Percentiles rank a stretch among this genome's conserved stretches.
Evolutionary conservation across 1,140 invertebrate genomes (phyloP).

Genomic region (Luehdorfia chinensis): DNA sequence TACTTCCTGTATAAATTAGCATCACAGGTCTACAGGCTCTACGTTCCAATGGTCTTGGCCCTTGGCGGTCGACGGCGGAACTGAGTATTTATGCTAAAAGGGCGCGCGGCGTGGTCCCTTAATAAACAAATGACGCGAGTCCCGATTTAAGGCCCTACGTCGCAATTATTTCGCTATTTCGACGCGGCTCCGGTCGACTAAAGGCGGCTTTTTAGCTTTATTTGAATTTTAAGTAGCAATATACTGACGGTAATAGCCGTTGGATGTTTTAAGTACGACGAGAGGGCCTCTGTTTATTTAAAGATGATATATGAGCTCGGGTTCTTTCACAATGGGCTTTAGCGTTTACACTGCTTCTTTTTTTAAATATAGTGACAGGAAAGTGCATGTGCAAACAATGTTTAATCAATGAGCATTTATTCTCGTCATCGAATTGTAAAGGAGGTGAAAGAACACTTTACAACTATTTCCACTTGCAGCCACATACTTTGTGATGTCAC

Average conservation of each 20-base stretch:
- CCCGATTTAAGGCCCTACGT: constrained; percentile 49
- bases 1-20: too few species aligned
- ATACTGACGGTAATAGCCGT: constrained; percentile 23
- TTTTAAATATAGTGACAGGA: too few species aligned
- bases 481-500: too few species aligned
- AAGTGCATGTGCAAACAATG: neutral
- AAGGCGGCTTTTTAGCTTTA: constrained; percentile 50
- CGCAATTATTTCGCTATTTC: constrained; percentile 66
- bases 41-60: neutral
- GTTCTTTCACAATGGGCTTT: neutral
- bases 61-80: neutral
- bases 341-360: neutral
- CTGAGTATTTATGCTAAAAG: constrained; percentile 58
- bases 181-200: constrained; percentile 32
- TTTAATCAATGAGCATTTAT: neutral
- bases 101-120: constrained; percentile 45
- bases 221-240: constrained; percentile 44
- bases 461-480: too few species aligned
- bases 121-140: constrained; percentile 63
- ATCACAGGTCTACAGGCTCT: too few species aligned
- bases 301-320: constrained; percentile 9
- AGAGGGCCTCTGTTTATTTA: constrained; percentile 6
- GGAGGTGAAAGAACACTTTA: too few species aligned
- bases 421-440: too few species aligned
- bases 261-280: constrained; percentile 20